Evolutionary conservation across 2,797 vertebrate genomes (phyloP), one percentile per base, ranked within the genome.

Genomic region (Lutjanus campechanus): DNA sequence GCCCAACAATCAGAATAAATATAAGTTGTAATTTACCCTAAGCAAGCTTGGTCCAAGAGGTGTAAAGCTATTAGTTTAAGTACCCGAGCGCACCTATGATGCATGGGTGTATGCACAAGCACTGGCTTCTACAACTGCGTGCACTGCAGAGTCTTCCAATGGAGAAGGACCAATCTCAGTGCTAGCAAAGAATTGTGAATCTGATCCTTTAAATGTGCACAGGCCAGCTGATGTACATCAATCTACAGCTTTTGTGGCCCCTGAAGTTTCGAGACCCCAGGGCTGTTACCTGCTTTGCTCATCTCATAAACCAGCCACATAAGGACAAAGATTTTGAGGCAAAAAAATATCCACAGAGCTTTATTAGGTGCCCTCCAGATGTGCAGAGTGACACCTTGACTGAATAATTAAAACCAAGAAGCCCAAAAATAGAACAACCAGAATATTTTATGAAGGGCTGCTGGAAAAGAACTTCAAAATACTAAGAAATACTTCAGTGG

Each of bases 361-460:
- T 29, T 25, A 49, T 19, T n/a, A n/a, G 29, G 15, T 55, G 8
- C 1, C 58, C 19, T 49, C 12, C 49, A 77, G 67, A 71, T 56
- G 19, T 25, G 11, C 20, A 41, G 36, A 66, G 29, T 11, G 46
- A 25, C n/a, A 76, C 44, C 46, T 60, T 66, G 9, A 22, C 40
- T 70, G 40, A 76, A 81, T 60, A 19, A 71, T 77, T 63, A 6
- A 64, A 60, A 11, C 22, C n/a, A 44, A 56, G 29, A 51, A 5
- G 11, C 17, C 43, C 60, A 68, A 63, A 63, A 59, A 51, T 70
- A 68, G 62, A 51, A 2, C 50, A 58, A 7, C 20, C 0, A 47
- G n/a, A 47, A 62, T 12, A 17, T 36, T 36, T 59, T 50, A 69
- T 49, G 5, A 63, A 40, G 29, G 29, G 29, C 29, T 36, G 29